Percentiles rank a stretch among this genome's conserved stretches.
phyloP scores from a whole-genome alignment of 2,888 invertebrate species.

The Epinotia demarniana region DNA sequence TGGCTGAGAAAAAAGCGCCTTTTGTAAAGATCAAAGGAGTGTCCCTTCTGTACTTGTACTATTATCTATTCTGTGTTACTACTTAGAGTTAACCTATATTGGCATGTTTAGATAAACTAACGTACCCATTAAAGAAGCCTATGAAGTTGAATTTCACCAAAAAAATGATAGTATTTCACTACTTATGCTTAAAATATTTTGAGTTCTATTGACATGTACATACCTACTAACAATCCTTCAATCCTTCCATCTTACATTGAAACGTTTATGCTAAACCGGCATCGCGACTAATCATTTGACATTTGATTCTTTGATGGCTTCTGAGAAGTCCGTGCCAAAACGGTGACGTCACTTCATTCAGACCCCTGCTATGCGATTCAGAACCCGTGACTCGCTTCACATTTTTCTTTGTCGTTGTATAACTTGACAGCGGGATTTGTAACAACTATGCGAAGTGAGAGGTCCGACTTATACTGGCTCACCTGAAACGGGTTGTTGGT shows the following conservation, averaged over 20 bases:
- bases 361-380: constrained; percentile 10
- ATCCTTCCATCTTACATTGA: constrained; percentile 4
- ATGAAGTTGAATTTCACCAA: background rate
- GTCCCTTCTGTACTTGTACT: too few species aligned
- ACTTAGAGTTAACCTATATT: too few species aligned
- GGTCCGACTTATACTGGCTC: background rate
- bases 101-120: too few species aligned
- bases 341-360: constrained; percentile 36
- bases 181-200: background rate
- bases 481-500: background rate
- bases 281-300: constrained; percentile 31
- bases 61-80: too few species aligned
- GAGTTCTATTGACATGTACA: background rate
- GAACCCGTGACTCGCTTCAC: background rate
- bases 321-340: constrained; percentile 38
- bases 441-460: background rate
- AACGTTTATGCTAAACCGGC: constrained; percentile 18
- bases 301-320: constrained; percentile 32
- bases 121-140: too few species aligned
- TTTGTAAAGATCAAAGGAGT: too few species aligned
- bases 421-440: background rate
- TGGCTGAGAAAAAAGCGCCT: too few species aligned
- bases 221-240: background rate
- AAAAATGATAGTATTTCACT: background rate
- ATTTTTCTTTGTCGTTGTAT: background rate